These are phyloP conservation scores for Lucilia sericata DNA, from an alignment of 1,140 invertebrate species.

Conservation along the genomic window DNA sequence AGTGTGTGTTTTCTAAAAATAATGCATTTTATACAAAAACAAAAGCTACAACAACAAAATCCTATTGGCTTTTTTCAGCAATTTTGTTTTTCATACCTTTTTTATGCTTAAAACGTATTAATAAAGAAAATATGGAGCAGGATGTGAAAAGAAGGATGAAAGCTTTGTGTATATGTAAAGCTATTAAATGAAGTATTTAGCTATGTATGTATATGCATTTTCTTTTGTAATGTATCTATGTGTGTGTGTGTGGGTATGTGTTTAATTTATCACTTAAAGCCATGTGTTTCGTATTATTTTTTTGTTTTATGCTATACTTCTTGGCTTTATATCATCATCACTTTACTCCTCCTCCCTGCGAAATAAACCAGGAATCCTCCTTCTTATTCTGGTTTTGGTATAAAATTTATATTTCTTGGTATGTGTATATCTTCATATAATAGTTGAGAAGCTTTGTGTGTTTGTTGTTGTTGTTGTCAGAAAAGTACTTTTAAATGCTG, in stretches of 20 bases:
- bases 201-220: neutral
- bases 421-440: neutral
- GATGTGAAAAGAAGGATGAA: neutral
- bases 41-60: neutral
- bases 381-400: neutral
- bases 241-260: constrained; percentile 13
- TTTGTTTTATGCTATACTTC: neutral
- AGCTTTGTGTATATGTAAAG: neutral
- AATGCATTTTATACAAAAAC: constrained; percentile 5
- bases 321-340: neutral
- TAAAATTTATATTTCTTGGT: neutral
- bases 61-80: neutral
- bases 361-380: neutral
- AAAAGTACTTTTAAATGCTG: constrained; percentile 46
- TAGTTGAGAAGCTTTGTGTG: neutral
- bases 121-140: constrained; percentile 18
- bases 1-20: neutral
- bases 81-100: neutral
- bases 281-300: neutral
- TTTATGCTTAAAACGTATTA: neutral
- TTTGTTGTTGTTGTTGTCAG: neutral
- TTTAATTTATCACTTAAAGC: constrained; percentile 43
- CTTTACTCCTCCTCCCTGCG: neutral
- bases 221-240: neutral
- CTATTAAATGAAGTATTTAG: neutral